phyloP scores from a whole-genome alignment of 1,140 invertebrate species.

The Drosophila equinoxialis region DNA sequence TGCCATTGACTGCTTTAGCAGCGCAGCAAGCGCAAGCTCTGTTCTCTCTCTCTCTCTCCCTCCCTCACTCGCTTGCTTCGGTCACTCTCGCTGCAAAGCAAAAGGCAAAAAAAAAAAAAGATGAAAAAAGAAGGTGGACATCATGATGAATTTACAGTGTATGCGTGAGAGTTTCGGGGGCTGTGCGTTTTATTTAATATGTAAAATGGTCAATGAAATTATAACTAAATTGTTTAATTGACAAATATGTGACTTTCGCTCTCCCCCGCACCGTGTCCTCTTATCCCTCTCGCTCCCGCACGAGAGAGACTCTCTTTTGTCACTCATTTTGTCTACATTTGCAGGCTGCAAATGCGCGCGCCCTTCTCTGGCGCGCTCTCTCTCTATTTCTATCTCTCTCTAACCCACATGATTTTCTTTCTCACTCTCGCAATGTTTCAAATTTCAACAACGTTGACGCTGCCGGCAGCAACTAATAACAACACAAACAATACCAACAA shows the following conservation, averaged over 20 bases:
- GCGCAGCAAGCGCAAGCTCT: slow-evolving; percentile 9
- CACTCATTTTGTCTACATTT: slow-evolving; percentile 20
- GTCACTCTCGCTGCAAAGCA: slow-evolving; percentile 13
- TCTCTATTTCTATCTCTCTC: slow-evolving; percentile 12
- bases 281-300: too few species aligned
- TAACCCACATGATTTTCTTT: background rate
- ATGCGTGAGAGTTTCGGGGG: background rate
- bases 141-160: background rate
- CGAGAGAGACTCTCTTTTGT: background rate
- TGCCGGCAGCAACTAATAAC: slow-evolving; percentile 17
- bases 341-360: slow-evolving; percentile 45
- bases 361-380: slow-evolving; percentile 30
- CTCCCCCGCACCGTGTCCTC: too few species aligned
- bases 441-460: slow-evolving; percentile 39
- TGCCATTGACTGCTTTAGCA: slow-evolving; percentile 7
- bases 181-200: background rate
- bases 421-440: slow-evolving; percentile 32
- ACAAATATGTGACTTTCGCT: slow-evolving; percentile 29
- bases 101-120: slow-evolving; percentile 3
- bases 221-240: slow-evolving; percentile 33
- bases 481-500: slow-evolving; percentile 12
- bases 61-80: background rate
- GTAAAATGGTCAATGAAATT: slow-evolving; percentile 13
- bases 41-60: background rate
- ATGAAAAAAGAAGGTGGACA: background rate